Evolutionary conservation across 2,888 invertebrate species (phyloP), one percentile per base, ranked within the genome.

Genomic region (Salpingus planirostris): DNA sequence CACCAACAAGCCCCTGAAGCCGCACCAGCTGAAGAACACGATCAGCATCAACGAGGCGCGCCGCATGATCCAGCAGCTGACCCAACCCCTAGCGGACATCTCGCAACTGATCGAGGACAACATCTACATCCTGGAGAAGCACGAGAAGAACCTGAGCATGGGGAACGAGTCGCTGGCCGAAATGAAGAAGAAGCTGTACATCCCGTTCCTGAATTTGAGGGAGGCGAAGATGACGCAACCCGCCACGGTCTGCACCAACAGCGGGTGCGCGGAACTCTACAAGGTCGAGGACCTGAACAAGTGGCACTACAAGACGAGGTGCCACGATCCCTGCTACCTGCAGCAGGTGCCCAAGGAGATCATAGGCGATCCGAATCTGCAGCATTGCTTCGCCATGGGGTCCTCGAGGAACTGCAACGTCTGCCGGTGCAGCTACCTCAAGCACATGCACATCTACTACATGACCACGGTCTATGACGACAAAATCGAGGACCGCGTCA

Each of bases 381-480:
- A 48, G 3, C 11, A 50, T 26, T 60, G 59, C 42, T 36, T 47
- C 15, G 52, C 57, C 3, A 60, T 59, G 49, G 24, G 32, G 4
- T 33, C 31, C 2, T 35, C 38, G 6, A 38, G 40, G 23, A 43
- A 21, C 10, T 61, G 61, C 32, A 40, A 23, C 13, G 28, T 38
- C 22, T 61, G 61, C 31, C 15, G 26, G 1, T 59, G 59, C 26
- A 47, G 48, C 35, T 60, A 51, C 40, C 44, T 34, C 13, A 40
- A 46, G 1, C 60, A 61, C 29, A 55, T 59, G 57, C 59, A 59
- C 33, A 49, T 61, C 21, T 60, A 59, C 27, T 60, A 60, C 29
- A 45, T 49, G 38, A 55, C 55, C 4, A 42, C 50, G 33, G 49
- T 49, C 3, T 40, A 47, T 22, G 43, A 53, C 14, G 46, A 40